Conservation (phyloP, 2,888 invertebrate species). For the Elysia crispata region DNA sequence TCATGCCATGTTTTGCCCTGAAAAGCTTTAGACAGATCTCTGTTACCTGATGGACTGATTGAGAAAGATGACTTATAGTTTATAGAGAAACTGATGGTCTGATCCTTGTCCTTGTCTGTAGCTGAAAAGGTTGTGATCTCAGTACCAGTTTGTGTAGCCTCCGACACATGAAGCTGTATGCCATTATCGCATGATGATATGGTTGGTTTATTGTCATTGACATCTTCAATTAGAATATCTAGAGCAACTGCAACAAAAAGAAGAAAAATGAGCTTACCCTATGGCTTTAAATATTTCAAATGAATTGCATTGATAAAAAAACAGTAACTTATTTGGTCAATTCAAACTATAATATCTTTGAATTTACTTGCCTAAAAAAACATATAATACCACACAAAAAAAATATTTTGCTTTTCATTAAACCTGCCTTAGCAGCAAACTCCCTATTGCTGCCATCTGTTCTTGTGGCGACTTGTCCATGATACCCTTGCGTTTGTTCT, state of each 20-base stretch:
- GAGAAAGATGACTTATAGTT: neutral
- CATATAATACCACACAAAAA: neutral
- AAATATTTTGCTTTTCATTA: neutral
- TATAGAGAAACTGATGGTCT: constrained; percentile 56
- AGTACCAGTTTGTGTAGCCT: constrained; percentile 58
- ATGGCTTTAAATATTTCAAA: too few relatives aligned
- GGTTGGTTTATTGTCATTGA: constrained; percentile 67
- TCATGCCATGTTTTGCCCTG: too few relatives aligned
- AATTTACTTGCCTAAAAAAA: neutral
- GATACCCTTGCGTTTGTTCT: too few relatives aligned
- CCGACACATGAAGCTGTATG: constrained; percentile 62
- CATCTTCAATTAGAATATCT: constrained; percentile 61
- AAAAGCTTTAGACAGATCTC: too few relatives aligned
- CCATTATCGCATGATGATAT: constrained; percentile 53
- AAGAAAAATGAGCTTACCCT: too few relatives aligned
- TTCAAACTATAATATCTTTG: neutral
- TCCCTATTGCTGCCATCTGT: too few relatives aligned
- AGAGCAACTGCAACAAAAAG: constrained; percentile 57
- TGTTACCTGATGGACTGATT: neutral
- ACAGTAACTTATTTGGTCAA: too few relatives aligned
- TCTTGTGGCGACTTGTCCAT: too few relatives aligned
- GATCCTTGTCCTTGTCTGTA: constrained; percentile 63
- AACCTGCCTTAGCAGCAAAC: too few relatives aligned
- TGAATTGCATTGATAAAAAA: too few relatives aligned
- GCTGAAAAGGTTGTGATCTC: constrained; percentile 64